A percentile compares a stretch with the other conserved stretches of the same genome.
These are phyloP conservation scores for Choloepus didactylus DNA, from an alignment of 2,797 vertebrate genomes.

Conservation along the genomic window DNA sequence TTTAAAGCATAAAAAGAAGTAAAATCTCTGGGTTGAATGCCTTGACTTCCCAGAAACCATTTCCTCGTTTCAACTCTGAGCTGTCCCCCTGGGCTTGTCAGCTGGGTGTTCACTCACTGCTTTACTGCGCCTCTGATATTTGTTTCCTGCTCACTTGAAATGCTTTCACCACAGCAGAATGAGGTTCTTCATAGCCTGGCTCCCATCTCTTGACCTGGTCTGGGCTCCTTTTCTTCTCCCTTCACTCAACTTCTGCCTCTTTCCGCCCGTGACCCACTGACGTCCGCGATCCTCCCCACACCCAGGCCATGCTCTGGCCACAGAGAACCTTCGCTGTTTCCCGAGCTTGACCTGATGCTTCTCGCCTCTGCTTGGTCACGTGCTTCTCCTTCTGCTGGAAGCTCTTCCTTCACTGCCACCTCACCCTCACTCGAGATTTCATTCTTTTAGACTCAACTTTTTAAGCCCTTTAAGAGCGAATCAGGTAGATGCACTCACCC, in stretches of 20 bases:
- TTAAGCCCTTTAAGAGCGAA: neutral
- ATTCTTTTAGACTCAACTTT: neutral
- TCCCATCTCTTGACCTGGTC: neutral
- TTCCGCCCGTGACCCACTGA: too few species aligned
- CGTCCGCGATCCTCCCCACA: neutral
- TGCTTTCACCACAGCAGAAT: slow-evolving; percentile 17
- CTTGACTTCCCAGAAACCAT: slow-evolving; percentile 70
- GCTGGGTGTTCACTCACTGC: slow-evolving; percentile 12
- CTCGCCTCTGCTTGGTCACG: neutral
- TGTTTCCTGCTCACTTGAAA: slow-evolving; percentile 56
- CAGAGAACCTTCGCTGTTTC: neutral
- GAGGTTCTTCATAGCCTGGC: slow-evolving; percentile 23
- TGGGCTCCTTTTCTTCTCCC: neutral
- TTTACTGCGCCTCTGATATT: slow-evolving; percentile 44
- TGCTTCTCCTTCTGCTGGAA: neutral
- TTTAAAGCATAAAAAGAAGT: slow-evolving; percentile 11
- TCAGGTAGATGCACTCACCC: neutral
- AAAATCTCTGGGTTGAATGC: neutral
- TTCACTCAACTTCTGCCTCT: neutral
- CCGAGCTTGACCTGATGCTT: neutral
- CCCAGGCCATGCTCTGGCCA: neutral
- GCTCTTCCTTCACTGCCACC: neutral
- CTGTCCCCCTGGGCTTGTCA: slow-evolving; percentile 19
- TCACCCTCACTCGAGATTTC: neutral
- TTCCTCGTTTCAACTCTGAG: slow-evolving; percentile 66